Evolutionary conservation across 2,113 vertebrate genomes (phyloP).

Genomic region (Solea solea): DNA sequence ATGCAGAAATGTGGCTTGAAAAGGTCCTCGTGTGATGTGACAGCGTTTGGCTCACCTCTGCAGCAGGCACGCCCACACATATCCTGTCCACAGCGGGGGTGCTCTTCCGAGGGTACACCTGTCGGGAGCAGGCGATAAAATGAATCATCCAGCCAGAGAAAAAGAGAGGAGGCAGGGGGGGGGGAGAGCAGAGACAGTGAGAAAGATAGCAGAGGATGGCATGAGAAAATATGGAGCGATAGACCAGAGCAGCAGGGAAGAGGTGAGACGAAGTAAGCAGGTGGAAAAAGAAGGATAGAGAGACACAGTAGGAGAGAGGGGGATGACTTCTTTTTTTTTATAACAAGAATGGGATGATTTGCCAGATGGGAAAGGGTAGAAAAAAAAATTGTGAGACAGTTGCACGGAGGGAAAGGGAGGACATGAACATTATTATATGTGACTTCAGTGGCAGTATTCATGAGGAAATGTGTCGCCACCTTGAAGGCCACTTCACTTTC

Average conservation of each 20-base stretch:
- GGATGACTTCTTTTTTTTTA: constrained; percentile 2
- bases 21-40: constrained; percentile 35
- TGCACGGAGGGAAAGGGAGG: constrained; percentile 7
- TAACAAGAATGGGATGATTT: constrained; percentile 55
- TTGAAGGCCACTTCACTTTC: constrained; percentile 30
- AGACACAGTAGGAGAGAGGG: constrained; percentile 3
- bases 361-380: constrained; percentile 61
- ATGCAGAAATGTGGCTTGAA: constrained; percentile 5
- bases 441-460: constrained; percentile 34
- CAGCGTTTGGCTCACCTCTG: constrained; percentile 86
- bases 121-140: constrained; percentile 69
- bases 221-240: constrained; percentile 56
- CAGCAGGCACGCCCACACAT: constrained; percentile 94
- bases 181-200: constrained; percentile 28
- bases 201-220: constrained; percentile 52
- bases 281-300: constrained; percentile 23
- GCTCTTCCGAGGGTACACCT: constrained; percentile 93
- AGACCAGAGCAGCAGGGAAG: constrained; percentile 56
- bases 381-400: constrained; percentile 32
- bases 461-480: constrained; percentile 42
- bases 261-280: constrained; percentile 45
- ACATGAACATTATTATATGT: constrained; percentile 40
- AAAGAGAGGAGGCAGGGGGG: constrained; percentile 15
- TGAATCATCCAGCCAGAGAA: constrained; percentile 58
- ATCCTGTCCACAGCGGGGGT: constrained; percentile 94